A percentile compares a stretch with the other conserved stretches of the same genome.
Evolutionary conservation across 2,888 invertebrate genomes (phyloP).

Genomic region (Mesorhabditis belari): DNA sequence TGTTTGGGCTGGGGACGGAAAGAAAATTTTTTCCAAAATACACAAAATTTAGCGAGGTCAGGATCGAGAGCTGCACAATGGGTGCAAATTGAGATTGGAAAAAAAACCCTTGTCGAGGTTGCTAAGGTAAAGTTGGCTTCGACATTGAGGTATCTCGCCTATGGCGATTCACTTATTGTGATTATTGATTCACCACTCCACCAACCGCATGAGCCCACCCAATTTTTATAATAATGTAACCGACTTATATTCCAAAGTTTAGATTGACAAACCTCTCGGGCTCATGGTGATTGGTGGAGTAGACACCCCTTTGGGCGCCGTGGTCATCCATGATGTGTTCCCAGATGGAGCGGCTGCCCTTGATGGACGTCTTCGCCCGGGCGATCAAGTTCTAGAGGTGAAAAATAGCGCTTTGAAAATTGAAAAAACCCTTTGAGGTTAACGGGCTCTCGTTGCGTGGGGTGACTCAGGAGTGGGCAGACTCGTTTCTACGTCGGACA

Average conservation of each 20-base stretch:
- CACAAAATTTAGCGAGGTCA: too few relatives aligned
- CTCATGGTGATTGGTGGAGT: constrained; percentile 83
- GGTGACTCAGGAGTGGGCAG: constrained; percentile 75
- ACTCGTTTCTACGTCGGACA: constrained; percentile 75
- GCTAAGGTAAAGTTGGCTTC: constrained; percentile 59
- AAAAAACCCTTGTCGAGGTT: constrained; percentile 82
- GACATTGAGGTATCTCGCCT: too few relatives aligned
- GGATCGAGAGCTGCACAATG: constrained; percentile 24
- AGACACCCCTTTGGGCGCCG: constrained; percentile 76
- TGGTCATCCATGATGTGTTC: constrained; percentile 83
- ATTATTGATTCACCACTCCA: too few relatives aligned
- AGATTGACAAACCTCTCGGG: constrained; percentile 72
- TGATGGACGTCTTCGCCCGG: constrained; percentile 80
- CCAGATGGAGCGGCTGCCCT: constrained; percentile 80
- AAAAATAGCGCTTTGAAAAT: neutral
- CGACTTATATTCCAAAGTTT: too few relatives aligned
- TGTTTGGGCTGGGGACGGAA: too few relatives aligned
- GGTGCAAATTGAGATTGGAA: constrained; percentile 70
- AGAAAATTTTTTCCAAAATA: too few relatives aligned
- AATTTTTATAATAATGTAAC: too few relatives aligned
- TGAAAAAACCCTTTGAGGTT: constrained; percentile 60
- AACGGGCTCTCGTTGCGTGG: constrained; percentile 73
- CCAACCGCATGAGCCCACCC: too few relatives aligned
- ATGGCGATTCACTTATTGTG: too few relatives aligned
- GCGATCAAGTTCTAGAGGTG: constrained; percentile 82